These are phyloP conservation scores for Meteorus cinctellus DNA, from an alignment of 2,888 invertebrate genomes.

Conservation along the genomic window DNA sequence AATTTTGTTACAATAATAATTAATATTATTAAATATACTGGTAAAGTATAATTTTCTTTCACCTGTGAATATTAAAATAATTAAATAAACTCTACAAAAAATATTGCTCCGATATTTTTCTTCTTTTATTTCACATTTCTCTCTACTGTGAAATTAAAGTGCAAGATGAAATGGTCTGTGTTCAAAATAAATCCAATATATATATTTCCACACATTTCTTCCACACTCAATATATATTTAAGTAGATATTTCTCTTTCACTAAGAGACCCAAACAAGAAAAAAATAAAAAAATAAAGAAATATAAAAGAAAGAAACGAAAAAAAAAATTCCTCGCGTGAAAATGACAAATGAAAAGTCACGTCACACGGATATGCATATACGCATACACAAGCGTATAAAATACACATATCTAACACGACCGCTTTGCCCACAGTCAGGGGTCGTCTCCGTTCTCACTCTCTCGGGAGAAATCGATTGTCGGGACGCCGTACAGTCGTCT, in stretches of 20 bases:
- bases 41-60: neutral
- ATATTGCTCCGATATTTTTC: neutral
- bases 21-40: neutral
- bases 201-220: neutral
- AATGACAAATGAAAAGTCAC: slow-evolving; percentile 37
- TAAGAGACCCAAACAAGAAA: no score
- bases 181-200: slow-evolving; percentile 1
- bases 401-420: neutral
- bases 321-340: neutral
- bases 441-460: neutral
- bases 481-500: slow-evolving; percentile 40
- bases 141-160: neutral
- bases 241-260: neutral
- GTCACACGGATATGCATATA: slow-evolving; percentile 24
- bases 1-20: neutral
- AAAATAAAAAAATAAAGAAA: no score
- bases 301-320: no score
- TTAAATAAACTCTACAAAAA: neutral
- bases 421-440: slow-evolving; percentile 22
- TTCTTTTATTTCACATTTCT: neutral
- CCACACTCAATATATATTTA: neutral
- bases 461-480: slow-evolving; percentile 50
- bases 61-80: neutral
- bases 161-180: neutral
- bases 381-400: neutral